phyloP scores from a whole-genome alignment of 2,888 invertebrate genomes.

The Xanthorhoe spadicearia region DNA sequence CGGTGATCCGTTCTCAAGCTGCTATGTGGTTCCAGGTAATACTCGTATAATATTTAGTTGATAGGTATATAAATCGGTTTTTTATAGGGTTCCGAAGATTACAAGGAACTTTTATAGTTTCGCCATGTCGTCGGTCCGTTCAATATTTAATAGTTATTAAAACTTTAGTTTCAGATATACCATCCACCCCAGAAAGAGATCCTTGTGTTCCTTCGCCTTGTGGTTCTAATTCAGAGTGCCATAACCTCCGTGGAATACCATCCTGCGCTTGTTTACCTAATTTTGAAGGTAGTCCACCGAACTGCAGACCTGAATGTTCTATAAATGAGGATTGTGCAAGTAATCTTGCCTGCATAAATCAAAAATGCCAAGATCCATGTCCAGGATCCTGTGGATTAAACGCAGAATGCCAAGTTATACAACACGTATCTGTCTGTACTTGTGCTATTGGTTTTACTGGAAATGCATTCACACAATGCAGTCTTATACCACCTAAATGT shows the following conservation, averaged over 20 bases:
- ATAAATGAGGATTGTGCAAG: constrained; percentile 88
- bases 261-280: constrained; percentile 86
- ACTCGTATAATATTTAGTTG: background rate
- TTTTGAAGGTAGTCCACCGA: constrained; percentile 87
- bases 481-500: constrained; percentile 68
- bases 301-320: constrained; percentile 88
- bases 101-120: too few species aligned
- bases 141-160: too few species aligned
- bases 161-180: constrained; percentile 60
- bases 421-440: constrained; percentile 86
- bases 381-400: constrained; percentile 88
- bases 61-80: background rate
- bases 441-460: constrained; percentile 86
- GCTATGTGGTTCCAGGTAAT: constrained; percentile 80
- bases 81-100: too few species aligned
- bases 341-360: constrained; percentile 87
- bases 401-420: constrained; percentile 85
- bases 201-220: constrained; percentile 89
- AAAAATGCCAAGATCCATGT: constrained; percentile 88
- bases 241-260: constrained; percentile 81
- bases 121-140: too few species aligned
- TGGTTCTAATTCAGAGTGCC: constrained; percentile 86
- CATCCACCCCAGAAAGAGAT: constrained; percentile 70
- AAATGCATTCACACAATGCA: constrained; percentile 86
- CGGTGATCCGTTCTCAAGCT: constrained; percentile 88